Conservation (phyloP, 1,140 invertebrate species). For the Apis cerana region DNA sequence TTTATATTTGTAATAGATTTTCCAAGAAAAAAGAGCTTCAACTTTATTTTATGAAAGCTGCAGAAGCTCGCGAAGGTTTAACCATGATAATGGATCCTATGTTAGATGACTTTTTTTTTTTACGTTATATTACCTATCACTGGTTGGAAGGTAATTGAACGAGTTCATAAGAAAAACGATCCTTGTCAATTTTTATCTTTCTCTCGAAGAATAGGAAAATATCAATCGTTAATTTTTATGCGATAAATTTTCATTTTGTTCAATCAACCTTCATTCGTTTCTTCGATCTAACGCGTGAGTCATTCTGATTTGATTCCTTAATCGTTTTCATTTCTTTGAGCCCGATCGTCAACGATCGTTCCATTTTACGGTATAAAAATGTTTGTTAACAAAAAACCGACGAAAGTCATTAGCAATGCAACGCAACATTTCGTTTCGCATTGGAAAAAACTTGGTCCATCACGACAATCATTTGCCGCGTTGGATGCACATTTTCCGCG, state of each 20-base stretch:
- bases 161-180: no score
- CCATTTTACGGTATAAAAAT: not conserved
- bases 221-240: not conserved
- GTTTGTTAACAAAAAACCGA: conserved; percentile 17
- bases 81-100: conserved; percentile 77
- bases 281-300: not conserved
- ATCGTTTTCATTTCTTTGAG: not conserved
- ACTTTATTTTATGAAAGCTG: not conserved
- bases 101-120: conserved; percentile 78
- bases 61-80: conserved; percentile 74
- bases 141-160: conserved; percentile 67
- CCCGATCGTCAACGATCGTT: conserved; percentile 17
- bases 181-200: not conserved
- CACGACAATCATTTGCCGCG: not conserved
- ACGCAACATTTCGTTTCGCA: not conserved
- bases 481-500: not conserved
- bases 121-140: conserved; percentile 72
- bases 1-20: not conserved
- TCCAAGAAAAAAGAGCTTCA: not conserved
- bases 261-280: no score
- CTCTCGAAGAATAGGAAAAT: not conserved
- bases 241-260: no score
- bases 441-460: not conserved
- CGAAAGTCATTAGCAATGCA: conserved; percentile 29
- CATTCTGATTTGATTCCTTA: not conserved